phyloP scores from a whole-genome alignment of 2,888 invertebrate genomes.

The Lasioglossum oenotherae region DNA sequence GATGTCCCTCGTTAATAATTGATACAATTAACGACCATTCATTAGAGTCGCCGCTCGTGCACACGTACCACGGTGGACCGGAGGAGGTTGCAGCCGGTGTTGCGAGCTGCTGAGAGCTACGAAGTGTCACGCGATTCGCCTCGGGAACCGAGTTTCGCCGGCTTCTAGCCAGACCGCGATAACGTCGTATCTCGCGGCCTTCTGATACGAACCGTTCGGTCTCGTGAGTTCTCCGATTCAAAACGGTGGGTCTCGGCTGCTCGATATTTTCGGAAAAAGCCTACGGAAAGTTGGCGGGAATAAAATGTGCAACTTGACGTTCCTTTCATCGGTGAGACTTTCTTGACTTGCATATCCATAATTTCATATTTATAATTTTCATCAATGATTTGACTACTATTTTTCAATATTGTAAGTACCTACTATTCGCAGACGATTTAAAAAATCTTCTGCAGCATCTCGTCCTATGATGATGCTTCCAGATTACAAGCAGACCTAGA shows the following conservation, averaged over 20 bases:
- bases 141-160: background rate
- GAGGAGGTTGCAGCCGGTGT: constrained; percentile 19
- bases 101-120: constrained; percentile 43
- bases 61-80: constrained; percentile 29
- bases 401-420: too few relatives aligned
- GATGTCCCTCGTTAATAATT: constrained; percentile 81
- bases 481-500: too few relatives aligned
- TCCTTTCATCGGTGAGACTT: too few relatives aligned
- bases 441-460: too few relatives aligned
- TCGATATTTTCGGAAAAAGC: too few relatives aligned
- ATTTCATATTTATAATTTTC: too few relatives aligned
- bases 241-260: background rate
- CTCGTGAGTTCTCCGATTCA: background rate
- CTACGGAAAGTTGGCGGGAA: too few relatives aligned
- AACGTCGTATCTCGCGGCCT: background rate
- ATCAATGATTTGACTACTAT: too few relatives aligned
- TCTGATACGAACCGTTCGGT: background rate
- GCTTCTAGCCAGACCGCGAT: background rate
- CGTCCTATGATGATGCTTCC: too few relatives aligned
- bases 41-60: constrained; percentile 74
- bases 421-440: too few relatives aligned
- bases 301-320: too few relatives aligned
- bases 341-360: too few relatives aligned
- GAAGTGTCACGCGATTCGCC: constrained; percentile 56
- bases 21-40: constrained; percentile 82